phyloP scores from a whole-genome alignment of 2,888 invertebrate species.

The Cephus rjabovi region DNA sequence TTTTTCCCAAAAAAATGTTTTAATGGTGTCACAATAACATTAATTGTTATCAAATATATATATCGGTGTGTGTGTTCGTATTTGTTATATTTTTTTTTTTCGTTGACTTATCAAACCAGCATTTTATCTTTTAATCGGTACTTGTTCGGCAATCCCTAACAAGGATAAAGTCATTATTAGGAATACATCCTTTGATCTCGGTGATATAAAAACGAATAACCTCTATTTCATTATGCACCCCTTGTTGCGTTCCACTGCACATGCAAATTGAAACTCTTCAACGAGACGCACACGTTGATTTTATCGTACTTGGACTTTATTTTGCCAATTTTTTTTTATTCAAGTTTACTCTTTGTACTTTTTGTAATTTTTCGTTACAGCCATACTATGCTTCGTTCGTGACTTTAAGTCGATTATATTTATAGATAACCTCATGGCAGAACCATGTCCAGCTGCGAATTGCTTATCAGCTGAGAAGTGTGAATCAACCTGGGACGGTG shows the following conservation, averaged over 20 bases:
- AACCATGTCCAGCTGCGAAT: constrained; percentile 30
- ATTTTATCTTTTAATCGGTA: background rate
- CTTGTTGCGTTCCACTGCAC: background rate
- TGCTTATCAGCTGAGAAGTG: constrained; percentile 36
- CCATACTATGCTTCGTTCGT: background rate
- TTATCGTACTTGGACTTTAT: background rate
- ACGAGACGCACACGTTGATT: background rate
- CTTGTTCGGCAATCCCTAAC: background rate
- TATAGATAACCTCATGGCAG: background rate
- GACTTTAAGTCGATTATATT: background rate
- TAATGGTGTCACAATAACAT: background rate
- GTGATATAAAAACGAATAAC: background rate
- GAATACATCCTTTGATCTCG: background rate
- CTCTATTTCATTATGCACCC: background rate
- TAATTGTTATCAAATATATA: background rate
- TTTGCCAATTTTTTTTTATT: background rate
- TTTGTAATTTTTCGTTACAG: background rate
- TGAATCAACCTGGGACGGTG: background rate
- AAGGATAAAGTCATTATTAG: background rate
- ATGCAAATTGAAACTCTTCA: background rate
- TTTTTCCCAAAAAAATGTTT: background rate
- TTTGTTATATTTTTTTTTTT: no score
- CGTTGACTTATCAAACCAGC: background rate
- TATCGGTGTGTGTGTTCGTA: background rate
- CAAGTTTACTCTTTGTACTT: background rate